Evolutionary conservation across 1,140 invertebrate species (phyloP).

Genomic region (Fopius arisanus): DNA sequence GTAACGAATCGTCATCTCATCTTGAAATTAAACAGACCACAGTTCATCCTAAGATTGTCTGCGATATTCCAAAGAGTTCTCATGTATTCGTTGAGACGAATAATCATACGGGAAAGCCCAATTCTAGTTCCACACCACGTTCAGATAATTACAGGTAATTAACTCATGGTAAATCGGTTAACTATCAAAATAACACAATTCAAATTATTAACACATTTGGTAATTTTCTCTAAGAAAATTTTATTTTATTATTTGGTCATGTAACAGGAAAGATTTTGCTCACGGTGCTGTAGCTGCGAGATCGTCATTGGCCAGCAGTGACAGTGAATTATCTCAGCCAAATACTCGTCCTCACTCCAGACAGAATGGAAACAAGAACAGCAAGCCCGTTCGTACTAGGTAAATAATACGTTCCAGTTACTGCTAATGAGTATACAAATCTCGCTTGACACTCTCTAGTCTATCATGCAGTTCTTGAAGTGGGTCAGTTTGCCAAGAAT

Average conservation of each 20-base stretch:
- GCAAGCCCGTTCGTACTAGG: conserved; percentile 51
- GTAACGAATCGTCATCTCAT: conserved; percentile 42
- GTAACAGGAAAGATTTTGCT: conserved; percentile 65
- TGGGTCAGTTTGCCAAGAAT: background rate
- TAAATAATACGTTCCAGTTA: conserved; percentile 30
- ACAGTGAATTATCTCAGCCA: conserved; percentile 63
- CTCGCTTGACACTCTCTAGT: conserved; percentile 3
- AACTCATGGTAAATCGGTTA: background rate
- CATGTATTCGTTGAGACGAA: conserved; percentile 58
- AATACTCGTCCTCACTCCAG: conserved; percentile 60
- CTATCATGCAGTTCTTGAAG: background rate
- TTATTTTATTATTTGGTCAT: conserved; percentile 19
- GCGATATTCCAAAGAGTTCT: conserved; percentile 65
- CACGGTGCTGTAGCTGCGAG: conserved; percentile 59
- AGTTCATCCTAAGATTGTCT: conserved; percentile 65
- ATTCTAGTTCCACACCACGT: conserved; percentile 46
- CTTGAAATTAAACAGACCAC: conserved; percentile 55
- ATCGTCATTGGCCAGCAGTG: conserved; percentile 60
- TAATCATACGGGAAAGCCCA: conserved; percentile 40
- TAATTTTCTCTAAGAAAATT: background rate
- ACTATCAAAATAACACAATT: background rate
- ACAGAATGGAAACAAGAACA: conserved; percentile 46
- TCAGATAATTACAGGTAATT: conserved; percentile 53
- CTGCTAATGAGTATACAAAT: background rate
- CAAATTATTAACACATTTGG: background rate